Base-by-base conservation (phyloP, 2,888 invertebrate genomes). In the Eristalis arbustorum region DNA sequence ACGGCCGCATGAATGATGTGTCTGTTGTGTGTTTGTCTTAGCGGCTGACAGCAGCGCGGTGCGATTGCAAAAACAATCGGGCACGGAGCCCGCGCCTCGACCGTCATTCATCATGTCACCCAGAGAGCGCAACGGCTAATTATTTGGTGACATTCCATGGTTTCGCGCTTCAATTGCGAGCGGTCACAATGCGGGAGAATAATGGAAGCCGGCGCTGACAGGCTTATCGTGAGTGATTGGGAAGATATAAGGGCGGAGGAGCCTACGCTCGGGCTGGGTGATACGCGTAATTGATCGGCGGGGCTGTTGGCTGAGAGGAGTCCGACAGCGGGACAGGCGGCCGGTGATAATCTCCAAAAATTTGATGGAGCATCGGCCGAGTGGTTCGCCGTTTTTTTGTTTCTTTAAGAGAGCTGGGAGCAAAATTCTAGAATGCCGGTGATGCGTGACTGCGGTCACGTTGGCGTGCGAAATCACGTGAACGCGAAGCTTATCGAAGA, bases 171-270 rank as follows among this genome's bases (percentile, higher is more conserved):
- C 31, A 8, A 31, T 31, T 31, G 31, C 31, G 8, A 31, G 31
- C 31, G 8, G 31, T 56, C 40, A 80, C 63, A 80, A 80, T 80
- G 68, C 68, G 68, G 28, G 57, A 80, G 73, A 80, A 80, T 73
- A 22, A 49, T 49, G 73, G 40, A 49, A 67, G 18, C 56, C 42
- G 31, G 28, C 57, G 73, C 22, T 68, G 80, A 80, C 73, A 80
- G 37, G 73, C 42, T 80, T 80, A 80, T 80, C 73, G 56, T 74
- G 73, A 80, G 67, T 80, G 34, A 80, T 80, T 80, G 80, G 73
- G 67, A 62, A 67, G n/a, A 73, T 61, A 37, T 67, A 71, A 11
- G 59, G 78, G 64, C 71, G 69, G 71, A 71, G n/a, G 56, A 68
- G 34, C 56, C 61, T 61, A 18, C 49, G 31, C 14, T 23, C n/a